phyloP scores from a whole-genome alignment of 2,797 vertebrate species.

The Antennarius maculatus region DNA sequence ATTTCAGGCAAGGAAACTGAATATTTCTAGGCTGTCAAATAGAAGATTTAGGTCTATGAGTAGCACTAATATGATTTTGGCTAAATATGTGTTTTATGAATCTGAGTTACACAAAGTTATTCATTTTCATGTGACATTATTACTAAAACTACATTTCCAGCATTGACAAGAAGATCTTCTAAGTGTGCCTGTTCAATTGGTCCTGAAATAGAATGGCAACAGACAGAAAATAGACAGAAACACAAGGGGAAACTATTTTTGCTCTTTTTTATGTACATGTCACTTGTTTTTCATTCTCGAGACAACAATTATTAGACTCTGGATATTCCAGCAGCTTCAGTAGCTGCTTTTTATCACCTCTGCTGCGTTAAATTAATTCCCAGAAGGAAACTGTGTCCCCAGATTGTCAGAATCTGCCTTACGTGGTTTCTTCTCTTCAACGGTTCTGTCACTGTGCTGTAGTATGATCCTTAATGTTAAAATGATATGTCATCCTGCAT shows the following conservation, averaged over 20 bases:
- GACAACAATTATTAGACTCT: conserved; percentile 8
- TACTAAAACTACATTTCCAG: conserved; percentile 10
- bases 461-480: conserved; percentile 15
- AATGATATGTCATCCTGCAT: conserved; percentile 37
- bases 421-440: conserved; percentile 18
- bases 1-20: background rate
- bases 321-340: conserved; percentile 19
- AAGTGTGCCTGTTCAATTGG: background rate
- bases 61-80: conserved; percentile 3
- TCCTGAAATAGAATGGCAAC: background rate
- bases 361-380: conserved; percentile 17
- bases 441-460: conserved; percentile 25
- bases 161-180: background rate
- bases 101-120: conserved; percentile 15
- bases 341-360: conserved; percentile 12
- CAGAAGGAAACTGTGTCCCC: conserved; percentile 14
- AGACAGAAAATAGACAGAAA: conserved; percentile 32
- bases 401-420: conserved; percentile 4
- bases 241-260: conserved; percentile 26
- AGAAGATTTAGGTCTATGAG: conserved; percentile 11
- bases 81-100: conserved; percentile 36
- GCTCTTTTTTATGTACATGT: conserved; percentile 17
- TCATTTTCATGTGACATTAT: conserved; percentile 1
- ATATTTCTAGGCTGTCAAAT: conserved; percentile 22
- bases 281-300: background rate